A percentile compares a stretch with the other conserved stretches of the same genome.
These are phyloP conservation scores for Phenganax subtilis DNA, from an alignment of 92 coral and sea anemone genomes.

Conservation along the genomic window DNA sequence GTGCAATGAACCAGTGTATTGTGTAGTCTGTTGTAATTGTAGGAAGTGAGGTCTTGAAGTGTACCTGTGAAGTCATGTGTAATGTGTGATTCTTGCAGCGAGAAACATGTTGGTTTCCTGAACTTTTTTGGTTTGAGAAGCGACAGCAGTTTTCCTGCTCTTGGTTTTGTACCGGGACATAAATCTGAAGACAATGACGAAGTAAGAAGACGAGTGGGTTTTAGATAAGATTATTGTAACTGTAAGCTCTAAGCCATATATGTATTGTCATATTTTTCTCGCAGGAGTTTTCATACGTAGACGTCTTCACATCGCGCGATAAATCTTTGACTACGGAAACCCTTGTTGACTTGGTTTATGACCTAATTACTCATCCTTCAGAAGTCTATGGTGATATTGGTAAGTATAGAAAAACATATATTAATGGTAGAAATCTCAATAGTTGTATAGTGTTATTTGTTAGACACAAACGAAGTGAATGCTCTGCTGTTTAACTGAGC, in stretches of 20 bases:
- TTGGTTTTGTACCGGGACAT: constrained; percentile 53
- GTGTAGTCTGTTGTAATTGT: too few species aligned
- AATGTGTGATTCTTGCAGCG: constrained; percentile 29
- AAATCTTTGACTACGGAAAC: background rate
- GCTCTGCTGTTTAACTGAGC: too few species aligned
- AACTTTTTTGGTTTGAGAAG: constrained; percentile 56
- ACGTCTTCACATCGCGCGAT: constrained; percentile 18
- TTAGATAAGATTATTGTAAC: too few species aligned
- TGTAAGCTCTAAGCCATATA: background rate
- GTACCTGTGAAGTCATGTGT: too few species aligned
- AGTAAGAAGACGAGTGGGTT: background rate
- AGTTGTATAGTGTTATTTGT: background rate
- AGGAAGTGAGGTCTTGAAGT: too few species aligned
- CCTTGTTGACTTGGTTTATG: constrained; percentile 12
- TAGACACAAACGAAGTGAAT: background rate
- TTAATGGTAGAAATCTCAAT: background rate
- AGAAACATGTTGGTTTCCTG: constrained; percentile 51
- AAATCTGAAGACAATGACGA: constrained; percentile 34
- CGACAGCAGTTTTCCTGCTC: constrained; percentile 56
- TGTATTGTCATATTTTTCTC: background rate
- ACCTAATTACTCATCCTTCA: background rate
- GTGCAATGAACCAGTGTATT: too few species aligned
- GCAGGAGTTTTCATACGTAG: constrained; percentile 20
- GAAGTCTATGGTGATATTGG: constrained; percentile 7
- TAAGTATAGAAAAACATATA: background rate